These are phyloP conservation scores for Okamejei kenojei DNA, from an alignment of 2,797 vertebrate species.

Conservation along the genomic window DNA sequence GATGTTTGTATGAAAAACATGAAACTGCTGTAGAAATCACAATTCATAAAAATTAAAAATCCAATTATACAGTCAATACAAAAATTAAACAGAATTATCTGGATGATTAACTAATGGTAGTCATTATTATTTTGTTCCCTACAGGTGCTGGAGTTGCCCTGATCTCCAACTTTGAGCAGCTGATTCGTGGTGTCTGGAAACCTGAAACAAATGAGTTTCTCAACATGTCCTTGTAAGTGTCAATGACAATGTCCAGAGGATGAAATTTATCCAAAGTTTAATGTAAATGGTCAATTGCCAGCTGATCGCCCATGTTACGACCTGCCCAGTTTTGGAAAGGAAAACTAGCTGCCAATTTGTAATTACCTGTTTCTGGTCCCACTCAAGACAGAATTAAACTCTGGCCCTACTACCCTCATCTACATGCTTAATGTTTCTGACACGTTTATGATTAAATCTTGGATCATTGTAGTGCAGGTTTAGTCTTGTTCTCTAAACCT, in stretches of 20 bases:
- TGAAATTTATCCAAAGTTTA: neutral
- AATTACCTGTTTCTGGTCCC: neutral
- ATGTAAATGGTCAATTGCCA: neutral
- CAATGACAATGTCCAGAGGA: neutral
- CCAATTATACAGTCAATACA: too few relatives aligned
- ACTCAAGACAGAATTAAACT: neutral
- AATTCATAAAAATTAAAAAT: neutral
- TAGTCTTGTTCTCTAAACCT: neutral
- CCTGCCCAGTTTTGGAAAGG: neutral
- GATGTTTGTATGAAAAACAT: neutral
- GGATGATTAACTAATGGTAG: neutral
- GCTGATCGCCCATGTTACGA: neutral
- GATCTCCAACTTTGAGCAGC: slow-evolving; percentile 88
- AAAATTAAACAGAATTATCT: neutral
- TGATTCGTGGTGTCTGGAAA: slow-evolving; percentile 90
- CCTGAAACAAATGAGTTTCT: slow-evolving; percentile 91
- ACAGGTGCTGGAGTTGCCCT: slow-evolving; percentile 87
- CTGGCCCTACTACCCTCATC: neutral
- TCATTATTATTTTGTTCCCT: slow-evolving; percentile 33
- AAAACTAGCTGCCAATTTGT: neutral
- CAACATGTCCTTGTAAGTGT: slow-evolving; percentile 94
- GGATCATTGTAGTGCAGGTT: slow-evolving; percentile 2
- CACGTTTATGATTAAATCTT: neutral
- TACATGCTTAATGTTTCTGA: neutral
- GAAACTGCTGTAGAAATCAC: neutral